Base-by-base conservation (phyloP, 2,113 vertebrate genomes). In the Oplegnathus fasciatus region DNA sequence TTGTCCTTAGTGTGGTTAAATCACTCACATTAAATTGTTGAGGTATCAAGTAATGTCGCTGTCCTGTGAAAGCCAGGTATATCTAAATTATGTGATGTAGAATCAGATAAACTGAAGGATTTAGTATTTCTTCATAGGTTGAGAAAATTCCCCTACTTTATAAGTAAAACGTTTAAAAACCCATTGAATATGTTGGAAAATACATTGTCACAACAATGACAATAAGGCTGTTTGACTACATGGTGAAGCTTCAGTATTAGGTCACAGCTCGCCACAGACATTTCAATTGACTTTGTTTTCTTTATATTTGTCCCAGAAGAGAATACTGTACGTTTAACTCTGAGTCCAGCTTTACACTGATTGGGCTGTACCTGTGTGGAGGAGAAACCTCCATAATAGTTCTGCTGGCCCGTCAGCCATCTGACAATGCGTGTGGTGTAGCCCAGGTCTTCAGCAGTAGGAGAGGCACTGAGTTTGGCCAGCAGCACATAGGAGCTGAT, bases 381-480 rank as follows among this genome's bases (percentile, higher is more conserved):
- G 22, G 94, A 95, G 90, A 97, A 97, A 48, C 97, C 96, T 90
- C 97, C 97, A 0, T 93, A 95, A 15, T 95, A 62, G 77, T 97
- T 97, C 89, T 97, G 96, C 84, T 97, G 95, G 4, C 20, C 71
- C 10, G 94, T 85, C 55, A 97, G 77, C 97, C 97, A 97, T 15
- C 93, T 91, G 34, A 96, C 92, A 34, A 96, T 92, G 37, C 75
- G n/a, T 0, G 93, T 86, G 10, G 93, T 88, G 4, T 89, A 88
- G 70, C 94, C 89, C 73, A 95, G 83, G 54, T 96, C 95, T 48
- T 85, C 86, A 42, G 48, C 8, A 3, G 75, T 77, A 7, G 40
- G 22, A 0, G n/a, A 66, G n/a, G 90, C 92, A 15, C 83, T 91
- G 44, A 97, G 92, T 75, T 89, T 88, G 46, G 97, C 94, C 86